phyloP scores from a whole-genome alignment of 2,113 vertebrate genomes.

The Nycticebus coucang region DNA sequence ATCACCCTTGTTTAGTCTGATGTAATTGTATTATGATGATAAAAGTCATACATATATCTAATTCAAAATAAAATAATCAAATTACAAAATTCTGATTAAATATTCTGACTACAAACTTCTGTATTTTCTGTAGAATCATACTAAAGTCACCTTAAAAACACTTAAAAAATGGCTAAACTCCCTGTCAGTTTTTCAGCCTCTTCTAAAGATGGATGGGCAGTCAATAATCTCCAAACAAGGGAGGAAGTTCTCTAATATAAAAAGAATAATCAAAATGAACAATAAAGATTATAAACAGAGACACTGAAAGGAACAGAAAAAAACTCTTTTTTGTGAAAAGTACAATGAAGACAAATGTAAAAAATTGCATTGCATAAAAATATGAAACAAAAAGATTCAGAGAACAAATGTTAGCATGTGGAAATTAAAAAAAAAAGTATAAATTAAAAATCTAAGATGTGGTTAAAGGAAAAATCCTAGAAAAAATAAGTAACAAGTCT shows the following conservation, averaged over 20 bases:
- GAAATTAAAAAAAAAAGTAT: background rate
- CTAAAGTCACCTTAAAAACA: background rate
- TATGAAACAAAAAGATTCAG: background rate
- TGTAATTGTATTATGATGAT: too few species aligned
- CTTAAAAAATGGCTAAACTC: background rate
- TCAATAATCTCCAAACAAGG: background rate
- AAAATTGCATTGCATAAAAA: background rate
- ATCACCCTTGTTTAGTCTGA: too few species aligned
- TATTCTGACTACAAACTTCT: background rate
- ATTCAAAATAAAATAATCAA: background rate
- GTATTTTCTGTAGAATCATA: background rate
- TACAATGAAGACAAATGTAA: conserved; percentile 28
- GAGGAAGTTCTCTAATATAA: background rate
- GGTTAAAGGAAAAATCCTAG: background rate
- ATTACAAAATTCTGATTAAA: background rate
- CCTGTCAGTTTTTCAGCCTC: background rate
- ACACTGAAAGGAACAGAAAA: background rate
- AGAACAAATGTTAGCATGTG: background rate
- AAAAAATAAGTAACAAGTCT: background rate
- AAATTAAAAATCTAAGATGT: background rate
- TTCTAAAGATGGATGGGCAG: background rate
- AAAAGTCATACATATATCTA: too few species aligned
- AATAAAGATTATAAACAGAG: background rate
- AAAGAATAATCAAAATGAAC: conserved; percentile 15
- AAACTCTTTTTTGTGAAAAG: background rate